Base-by-base conservation (phyloP, 1,140 invertebrate genomes). In the Harpegnathos saltator region DNA sequence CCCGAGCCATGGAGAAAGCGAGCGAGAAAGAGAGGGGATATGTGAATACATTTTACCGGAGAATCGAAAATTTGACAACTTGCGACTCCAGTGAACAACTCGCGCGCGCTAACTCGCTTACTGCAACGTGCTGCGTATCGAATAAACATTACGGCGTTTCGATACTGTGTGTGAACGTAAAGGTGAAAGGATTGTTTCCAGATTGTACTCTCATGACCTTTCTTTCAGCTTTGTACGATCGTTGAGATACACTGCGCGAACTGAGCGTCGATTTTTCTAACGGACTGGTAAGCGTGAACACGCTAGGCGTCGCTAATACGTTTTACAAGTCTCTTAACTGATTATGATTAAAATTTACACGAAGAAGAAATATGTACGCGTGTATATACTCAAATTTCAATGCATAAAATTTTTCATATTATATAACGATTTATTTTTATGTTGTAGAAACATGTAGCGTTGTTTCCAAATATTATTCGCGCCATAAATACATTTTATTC, bases 31-130 rank as follows among this genome's bases (percentile, higher is more conserved):
- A 61, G 38, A 61, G 0, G 22, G 17, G 26, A 33, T 44, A 9
- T 9, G 38, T 44, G 38, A 7, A 9, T 44, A 9, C 11, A 1
- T 65, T 22, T 22, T 22, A 11, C 33, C 4, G n/a, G 7, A 54
- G 5, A 44, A 48, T 19, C 15, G 22, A 56, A 69, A 78, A 78
- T 56, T 54, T 38, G 7, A 4, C 12, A 5, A 71, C 58, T 19
- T 69, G 14, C n/a, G 22, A 58, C 69, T 58, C 52, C 22, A 3
- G 17, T 26, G 44, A 78, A 58, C 22, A 75, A 63, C 11, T 58
- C 65, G 19, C 33, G 19, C 33, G 22, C 3, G 24, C 24, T 56
- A 56, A 68, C 59, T 29, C 63, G 14, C n/a, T 24, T 44, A 56
- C 22, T 26, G 1, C 7, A 5, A 29, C 12, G 5, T 68, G 22